phyloP scores from a whole-genome alignment of 2,888 invertebrate genomes.

The Theretra japonica region DNA sequence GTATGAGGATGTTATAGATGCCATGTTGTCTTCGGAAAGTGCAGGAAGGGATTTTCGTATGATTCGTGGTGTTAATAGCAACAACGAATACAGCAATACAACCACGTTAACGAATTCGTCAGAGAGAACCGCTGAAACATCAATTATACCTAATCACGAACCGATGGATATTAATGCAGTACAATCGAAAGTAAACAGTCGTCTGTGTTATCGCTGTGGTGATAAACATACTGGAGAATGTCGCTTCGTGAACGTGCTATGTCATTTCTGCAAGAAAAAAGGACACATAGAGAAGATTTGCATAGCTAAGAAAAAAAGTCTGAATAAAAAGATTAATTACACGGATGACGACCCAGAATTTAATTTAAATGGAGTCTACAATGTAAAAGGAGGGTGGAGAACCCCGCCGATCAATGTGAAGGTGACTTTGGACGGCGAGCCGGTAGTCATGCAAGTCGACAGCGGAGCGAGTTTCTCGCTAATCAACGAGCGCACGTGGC shows the following conservation, averaged over 20 bases:
- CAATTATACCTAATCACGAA: no score
- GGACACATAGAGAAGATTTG: conserved; percentile 34
- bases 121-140: no score
- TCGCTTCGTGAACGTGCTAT: conserved; percentile 36
- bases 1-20: conserved; percentile 38
- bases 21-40: conserved; percentile 39
- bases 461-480: conserved; percentile 38
- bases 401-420: conserved; percentile 25
- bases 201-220: conserved; percentile 32
- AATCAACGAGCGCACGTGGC: no score
- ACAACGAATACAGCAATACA: no score
- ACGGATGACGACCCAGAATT: conserved; percentile 1
- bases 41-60: conserved; percentile 36
- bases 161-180: not conserved
- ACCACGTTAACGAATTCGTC: no score
- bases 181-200: conserved; percentile 19
- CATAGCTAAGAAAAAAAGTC: conserved; percentile 23
- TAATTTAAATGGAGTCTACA: no score
- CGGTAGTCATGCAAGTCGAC: conserved; percentile 36
- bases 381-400: not conserved
- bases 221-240: conserved; percentile 35
- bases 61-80: conserved; percentile 27
- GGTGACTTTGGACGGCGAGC: conserved; percentile 28
- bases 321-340: conserved; percentile 13
- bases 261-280: conserved; percentile 30